Base-by-base conservation (phyloP, 1,140 invertebrate genomes). In the Drosophila kohkoa region DNA sequence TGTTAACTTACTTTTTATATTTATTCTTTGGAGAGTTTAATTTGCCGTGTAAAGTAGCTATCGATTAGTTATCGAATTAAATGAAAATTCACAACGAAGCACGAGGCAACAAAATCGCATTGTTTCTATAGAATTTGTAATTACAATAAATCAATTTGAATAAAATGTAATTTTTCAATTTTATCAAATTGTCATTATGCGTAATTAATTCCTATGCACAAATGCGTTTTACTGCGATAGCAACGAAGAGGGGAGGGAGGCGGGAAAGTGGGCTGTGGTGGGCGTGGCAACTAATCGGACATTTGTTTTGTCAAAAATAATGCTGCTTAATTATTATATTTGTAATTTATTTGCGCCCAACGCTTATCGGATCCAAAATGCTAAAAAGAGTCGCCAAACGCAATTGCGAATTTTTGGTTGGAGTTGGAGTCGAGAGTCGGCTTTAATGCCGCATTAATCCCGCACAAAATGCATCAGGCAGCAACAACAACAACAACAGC, bases 161-260 rank as follows among this genome's bases (percentile, higher is more conserved):
- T 89, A 86, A 89, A 90, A 86, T 90, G 86, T 86, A 89, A 89
- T 89, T 89, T 89, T 90, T 89, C 86, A 89, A 90, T 89, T 89
- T 89, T 89, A 89, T 89, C 86, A 89, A 89, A 89, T 89, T 89
- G 86, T 89, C 86, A 89, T 89, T 90, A 89, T 90, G 86, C 86
- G 86, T 90, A 89, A 89, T 89, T 89, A 89, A 89, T 89, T 89
- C 86, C 85, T 88, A 89, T 88, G 85, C 85, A 89, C 85, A 88
- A 88, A 88, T 89, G 86, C 77, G 73, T 89, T 89, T 81, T 76
- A 66, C 73, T 62, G 65, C 51, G 32, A 20, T n/a, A 5, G 7
- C 30, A 32, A 32, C 30, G 46, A 25, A 25, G 20, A 25, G 3
- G 0, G 20, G 3, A 20, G 3, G 20, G 54, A n/a, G 16, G 43